Evolutionary conservation across 2,113 vertebrate species (phyloP).

Genomic region (Trichechus manatus): DNA sequence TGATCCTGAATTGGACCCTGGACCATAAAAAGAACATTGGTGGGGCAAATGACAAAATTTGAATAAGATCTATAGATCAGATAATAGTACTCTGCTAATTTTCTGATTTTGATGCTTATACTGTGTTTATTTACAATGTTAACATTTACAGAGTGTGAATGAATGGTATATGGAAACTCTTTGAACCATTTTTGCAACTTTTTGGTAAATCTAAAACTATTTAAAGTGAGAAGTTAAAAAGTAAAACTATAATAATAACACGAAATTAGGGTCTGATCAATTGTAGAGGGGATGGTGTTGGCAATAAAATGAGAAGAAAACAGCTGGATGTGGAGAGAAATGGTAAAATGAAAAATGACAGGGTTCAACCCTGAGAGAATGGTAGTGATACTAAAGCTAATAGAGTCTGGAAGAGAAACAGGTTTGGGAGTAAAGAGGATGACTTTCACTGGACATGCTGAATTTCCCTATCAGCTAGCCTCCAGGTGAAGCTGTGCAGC

Average conservation of each 20-base stretch:
- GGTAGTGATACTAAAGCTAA: neutral
- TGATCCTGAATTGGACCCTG: neutral
- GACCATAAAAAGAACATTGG: neutral
- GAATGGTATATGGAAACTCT: neutral
- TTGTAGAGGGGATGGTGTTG: neutral
- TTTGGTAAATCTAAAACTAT: neutral
- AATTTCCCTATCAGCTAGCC: neutral
- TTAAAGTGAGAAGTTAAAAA: neutral
- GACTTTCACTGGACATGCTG: neutral
- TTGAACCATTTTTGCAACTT: neutral
- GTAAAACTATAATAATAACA: neutral
- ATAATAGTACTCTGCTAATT: neutral
- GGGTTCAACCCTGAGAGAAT: neutral
- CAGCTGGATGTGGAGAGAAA: neutral
- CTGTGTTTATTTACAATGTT: neutral
- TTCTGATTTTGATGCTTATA: neutral
- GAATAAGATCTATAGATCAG: neutral
- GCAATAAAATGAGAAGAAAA: neutral
- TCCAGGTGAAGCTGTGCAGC: neutral
- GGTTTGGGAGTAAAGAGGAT: neutral
- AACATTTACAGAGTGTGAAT: neutral
- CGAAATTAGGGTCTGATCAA: neutral
- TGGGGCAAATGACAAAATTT: neutral
- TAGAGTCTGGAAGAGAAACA: neutral
- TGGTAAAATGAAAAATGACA: neutral